Evolutionary conservation across 2,888 invertebrate genomes (phyloP).

Genomic region (Dusona sp.): DNA sequence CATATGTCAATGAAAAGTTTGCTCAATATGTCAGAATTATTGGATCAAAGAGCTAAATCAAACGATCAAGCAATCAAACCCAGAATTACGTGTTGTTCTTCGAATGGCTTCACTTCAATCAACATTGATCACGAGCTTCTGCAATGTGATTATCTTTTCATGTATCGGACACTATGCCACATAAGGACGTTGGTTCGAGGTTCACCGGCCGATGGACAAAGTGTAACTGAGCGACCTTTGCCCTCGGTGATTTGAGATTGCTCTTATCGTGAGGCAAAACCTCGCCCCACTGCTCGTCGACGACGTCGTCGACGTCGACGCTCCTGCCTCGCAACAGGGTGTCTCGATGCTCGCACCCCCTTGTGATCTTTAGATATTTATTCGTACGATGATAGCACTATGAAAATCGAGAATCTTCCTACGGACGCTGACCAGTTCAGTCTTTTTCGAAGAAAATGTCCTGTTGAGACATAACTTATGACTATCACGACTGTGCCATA

Average conservation of each 20-base stretch:
- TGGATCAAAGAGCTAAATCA: no score
- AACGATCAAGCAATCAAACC: no score
- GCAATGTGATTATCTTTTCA: not conserved
- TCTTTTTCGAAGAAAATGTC: conserved; percentile 2
- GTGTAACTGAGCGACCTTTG: conserved; percentile 82
- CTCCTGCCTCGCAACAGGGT: conserved; percentile 44
- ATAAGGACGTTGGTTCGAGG: conserved; percentile 42
- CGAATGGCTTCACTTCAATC: not conserved
- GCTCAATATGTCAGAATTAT: not conserved
- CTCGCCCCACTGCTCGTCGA: conserved; percentile 69
- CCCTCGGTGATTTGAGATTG: conserved; percentile 78
- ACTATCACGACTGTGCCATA: not conserved
- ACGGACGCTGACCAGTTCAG: not conserved
- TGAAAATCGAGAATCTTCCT: not conserved
- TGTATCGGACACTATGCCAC: not conserved
- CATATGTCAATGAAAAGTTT: not conserved
- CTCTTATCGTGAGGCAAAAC: conserved; percentile 78
- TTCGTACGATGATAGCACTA: not conserved
- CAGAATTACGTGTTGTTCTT: not conserved
- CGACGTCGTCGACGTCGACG: conserved; percentile 38
- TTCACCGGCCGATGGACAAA: conserved; percentile 75
- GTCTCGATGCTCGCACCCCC: conserved; percentile 23
- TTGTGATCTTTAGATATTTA: conserved; percentile 12
- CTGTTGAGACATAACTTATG: not conserved
- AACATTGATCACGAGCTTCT: not conserved